These are phyloP conservation scores for Sapajus apella DNA, from an alignment of 2,113 vertebrate species.

Conservation along the genomic window DNA sequence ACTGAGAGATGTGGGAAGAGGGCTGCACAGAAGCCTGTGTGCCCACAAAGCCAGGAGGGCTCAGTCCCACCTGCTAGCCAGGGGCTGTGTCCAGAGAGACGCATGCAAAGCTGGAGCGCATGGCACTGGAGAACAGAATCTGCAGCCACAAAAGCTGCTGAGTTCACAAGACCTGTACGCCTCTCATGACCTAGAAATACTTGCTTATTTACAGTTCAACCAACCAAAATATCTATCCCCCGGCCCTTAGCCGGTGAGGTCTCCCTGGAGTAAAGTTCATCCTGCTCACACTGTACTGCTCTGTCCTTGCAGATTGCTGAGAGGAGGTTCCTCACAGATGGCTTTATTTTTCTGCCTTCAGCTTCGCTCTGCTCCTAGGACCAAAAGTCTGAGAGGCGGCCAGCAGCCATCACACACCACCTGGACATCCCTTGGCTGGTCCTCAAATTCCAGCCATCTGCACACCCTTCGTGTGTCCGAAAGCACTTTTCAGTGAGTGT, in stretches of 20 bases:
- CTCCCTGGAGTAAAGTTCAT: neutral
- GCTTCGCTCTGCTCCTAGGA: neutral
- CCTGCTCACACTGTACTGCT: too few species aligned
- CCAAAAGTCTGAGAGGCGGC: neutral
- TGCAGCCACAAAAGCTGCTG: neutral
- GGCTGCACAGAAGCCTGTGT: neutral
- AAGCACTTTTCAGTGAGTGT: neutral
- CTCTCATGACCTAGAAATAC: neutral
- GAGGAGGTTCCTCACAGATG: conserved; percentile 1
- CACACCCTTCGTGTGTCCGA: neutral
- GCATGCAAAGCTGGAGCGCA: neutral
- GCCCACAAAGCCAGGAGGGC: neutral
- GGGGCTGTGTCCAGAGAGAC: neutral
- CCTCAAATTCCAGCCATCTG: neutral
- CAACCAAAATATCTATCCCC: neutral
- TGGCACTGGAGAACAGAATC: neutral
- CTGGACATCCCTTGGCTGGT: neutral
- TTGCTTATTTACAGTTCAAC: neutral
- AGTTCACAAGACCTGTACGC: neutral
- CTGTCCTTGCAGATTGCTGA: neutral
- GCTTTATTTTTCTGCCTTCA: neutral
- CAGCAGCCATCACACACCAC: neutral
- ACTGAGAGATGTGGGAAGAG: neutral
- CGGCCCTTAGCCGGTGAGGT: neutral
- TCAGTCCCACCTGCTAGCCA: neutral